A percentile compares a stretch with the other conserved stretches of the same genome.
These are phyloP conservation scores for Cheilosia scutellata DNA, from an alignment of 2,888 invertebrate species.

Conservation along the genomic window DNA sequence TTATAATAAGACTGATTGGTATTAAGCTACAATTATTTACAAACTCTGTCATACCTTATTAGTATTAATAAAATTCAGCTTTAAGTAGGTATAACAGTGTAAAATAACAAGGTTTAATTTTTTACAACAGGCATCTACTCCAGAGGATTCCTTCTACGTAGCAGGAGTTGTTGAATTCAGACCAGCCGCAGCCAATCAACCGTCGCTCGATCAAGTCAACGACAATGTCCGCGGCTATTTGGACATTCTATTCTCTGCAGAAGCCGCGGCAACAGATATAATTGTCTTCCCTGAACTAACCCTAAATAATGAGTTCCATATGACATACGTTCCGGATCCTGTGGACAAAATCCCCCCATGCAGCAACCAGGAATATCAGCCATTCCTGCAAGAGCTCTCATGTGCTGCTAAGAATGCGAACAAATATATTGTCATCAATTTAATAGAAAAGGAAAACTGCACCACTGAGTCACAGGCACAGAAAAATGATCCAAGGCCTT, in stretches of 20 bases:
- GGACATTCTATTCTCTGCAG: slow-evolving; percentile 79
- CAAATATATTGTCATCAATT: slow-evolving; percentile 86
- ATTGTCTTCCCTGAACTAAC: slow-evolving; percentile 91
- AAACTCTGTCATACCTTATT: no score
- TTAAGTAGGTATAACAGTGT: no score
- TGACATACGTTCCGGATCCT: slow-evolving; percentile 81
- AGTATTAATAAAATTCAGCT: no score
- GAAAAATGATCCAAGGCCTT: slow-evolving; percentile 77
- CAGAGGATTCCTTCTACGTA: slow-evolving; percentile 85
- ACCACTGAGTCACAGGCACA: slow-evolving; percentile 72
- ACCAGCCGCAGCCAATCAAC: slow-evolving; percentile 81
- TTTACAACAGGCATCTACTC: slow-evolving; percentile 82
- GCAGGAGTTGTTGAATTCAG: slow-evolving; percentile 88
- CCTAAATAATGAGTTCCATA: slow-evolving; percentile 80
- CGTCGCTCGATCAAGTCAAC: slow-evolving; percentile 78
- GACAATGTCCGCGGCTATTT: slow-evolving; percentile 79
- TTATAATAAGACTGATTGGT: no score
- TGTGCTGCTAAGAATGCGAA: slow-evolving; percentile 85
- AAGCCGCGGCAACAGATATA: slow-evolving; percentile 86
- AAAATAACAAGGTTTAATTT: background rate
- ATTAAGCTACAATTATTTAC: no score
- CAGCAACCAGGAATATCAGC: slow-evolving; percentile 61
- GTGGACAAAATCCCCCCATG: slow-evolving; percentile 80
- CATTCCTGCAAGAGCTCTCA: slow-evolving; percentile 83
- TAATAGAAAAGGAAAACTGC: slow-evolving; percentile 87